These are phyloP conservation scores for Cydia amplana DNA, from an alignment of 1,140 invertebrate genomes.

Conservation along the genomic window DNA sequence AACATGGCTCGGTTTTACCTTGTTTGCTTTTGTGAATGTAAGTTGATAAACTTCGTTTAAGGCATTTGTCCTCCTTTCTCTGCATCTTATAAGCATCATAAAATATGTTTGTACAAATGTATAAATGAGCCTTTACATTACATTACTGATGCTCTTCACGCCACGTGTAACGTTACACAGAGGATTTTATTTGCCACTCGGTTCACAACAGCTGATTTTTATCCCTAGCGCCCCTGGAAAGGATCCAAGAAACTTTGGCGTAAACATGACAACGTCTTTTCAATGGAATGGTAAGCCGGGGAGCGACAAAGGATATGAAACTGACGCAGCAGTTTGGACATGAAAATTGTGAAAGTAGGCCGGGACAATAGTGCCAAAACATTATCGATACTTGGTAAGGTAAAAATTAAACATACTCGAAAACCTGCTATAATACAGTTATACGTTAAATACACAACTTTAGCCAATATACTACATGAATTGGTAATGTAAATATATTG, in stretches of 20 bases:
- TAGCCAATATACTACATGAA: no score
- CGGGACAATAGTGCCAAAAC: slow-evolving; percentile 38
- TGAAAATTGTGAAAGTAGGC: slow-evolving; percentile 51
- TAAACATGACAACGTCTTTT: slow-evolving; percentile 52
- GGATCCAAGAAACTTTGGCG: slow-evolving; percentile 55
- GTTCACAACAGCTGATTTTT: slow-evolving; percentile 54
- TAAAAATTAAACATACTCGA: no score
- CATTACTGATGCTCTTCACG: not conserved
- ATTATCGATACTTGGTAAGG: not conserved
- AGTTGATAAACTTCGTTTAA: slow-evolving; percentile 2
- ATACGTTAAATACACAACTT: not conserved
- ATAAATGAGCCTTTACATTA: not conserved
- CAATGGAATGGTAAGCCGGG: slow-evolving; percentile 53
- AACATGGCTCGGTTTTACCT: slow-evolving; percentile 22
- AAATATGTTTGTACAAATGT: not conserved
- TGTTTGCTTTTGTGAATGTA: not conserved
- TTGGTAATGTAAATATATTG: no score
- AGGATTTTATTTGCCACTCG: slow-evolving; percentile 45
- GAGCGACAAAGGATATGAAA: slow-evolving; percentile 50
- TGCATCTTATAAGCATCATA: not conserved
- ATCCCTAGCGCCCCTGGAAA: slow-evolving; percentile 45
- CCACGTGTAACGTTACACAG: slow-evolving; percentile 38
- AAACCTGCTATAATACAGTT: no score
- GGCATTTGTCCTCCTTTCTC: not conserved
- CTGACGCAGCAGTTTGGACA: slow-evolving; percentile 48